Base-by-base conservation (phyloP, 2,113 vertebrate species). In the Nipponia nippon region DNA sequence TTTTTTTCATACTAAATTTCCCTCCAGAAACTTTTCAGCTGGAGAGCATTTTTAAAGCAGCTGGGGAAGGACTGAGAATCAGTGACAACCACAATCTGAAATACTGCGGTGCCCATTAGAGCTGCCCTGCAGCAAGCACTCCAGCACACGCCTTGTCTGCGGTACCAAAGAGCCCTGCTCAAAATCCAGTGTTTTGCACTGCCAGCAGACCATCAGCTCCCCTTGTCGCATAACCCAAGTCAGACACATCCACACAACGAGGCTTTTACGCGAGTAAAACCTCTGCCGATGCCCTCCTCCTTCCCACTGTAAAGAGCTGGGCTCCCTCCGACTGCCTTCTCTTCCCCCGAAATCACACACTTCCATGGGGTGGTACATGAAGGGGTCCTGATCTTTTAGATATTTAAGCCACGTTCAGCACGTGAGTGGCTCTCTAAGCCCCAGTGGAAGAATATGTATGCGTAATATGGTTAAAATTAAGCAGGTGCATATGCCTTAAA, bases 341-440 rank as follows among this genome's bases (percentile, higher is more conserved):
- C 52, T 47, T 42, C 26, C 47, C 38, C 32, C 27, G 14, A 63
- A 29, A 16, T 9, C 23, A 13, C 3, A 6, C 17, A 21, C 46
- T n/a, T 38, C 59, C 20, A 0, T 0, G 3, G 44, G 19, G 13
- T 1, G 3, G 34, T 8, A 58, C 12, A 9, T 0, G 2, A 30
- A 55, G 3, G 27, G 16, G 2, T 72, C 21, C 40, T 34, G 44
- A 67, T n/a, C 25, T 65, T 71, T 23, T 3, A 16, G 50, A 13
- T 70, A 67, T 62, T 71, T 42, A 69, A 93, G 47, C n/a, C 52
- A 38, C 1, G 1, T 11, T 42, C 72, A 70, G 50, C 11, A 7
- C 1, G 2, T 0, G 6, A 84, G 47, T 7, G 18, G 47, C 55
- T 42, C 44, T 16, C 63, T 27, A 32, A 88, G 62, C 25, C 47